Conservation (phyloP, 2,888 invertebrate species). For the Strigamia crassipes region DNA sequence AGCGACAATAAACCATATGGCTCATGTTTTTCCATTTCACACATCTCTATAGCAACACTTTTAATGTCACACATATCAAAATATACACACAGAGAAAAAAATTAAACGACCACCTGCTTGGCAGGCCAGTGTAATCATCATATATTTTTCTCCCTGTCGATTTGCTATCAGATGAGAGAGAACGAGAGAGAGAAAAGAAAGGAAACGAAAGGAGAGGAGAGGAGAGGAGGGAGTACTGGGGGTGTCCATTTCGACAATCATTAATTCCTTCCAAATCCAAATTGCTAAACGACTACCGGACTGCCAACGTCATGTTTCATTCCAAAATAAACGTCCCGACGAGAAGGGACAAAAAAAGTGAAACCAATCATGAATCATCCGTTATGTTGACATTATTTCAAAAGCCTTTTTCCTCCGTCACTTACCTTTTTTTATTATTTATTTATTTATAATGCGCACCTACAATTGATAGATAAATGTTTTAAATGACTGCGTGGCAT, state of each 20-base stretch:
- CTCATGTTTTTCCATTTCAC: constrained; percentile 12
- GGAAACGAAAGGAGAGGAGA: too few species aligned
- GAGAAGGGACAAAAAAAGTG: too few species aligned
- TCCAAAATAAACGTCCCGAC: not conserved
- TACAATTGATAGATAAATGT: constrained; percentile 20
- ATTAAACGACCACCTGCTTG: constrained; percentile 20
- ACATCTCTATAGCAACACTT: constrained; percentile 24
- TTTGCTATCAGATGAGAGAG: not conserved
- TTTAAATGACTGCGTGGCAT: constrained; percentile 13
- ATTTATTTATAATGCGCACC: constrained; percentile 27
- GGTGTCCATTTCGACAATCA: not conserved
- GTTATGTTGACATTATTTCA: constrained; percentile 13
- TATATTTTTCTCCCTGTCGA: constrained; percentile 25
- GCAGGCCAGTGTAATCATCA: constrained; percentile 22
- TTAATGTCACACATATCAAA: constrained; percentile 32
- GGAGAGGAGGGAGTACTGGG: not conserved
- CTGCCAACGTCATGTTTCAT: not conserved
- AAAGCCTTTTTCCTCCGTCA: constrained; percentile 23
- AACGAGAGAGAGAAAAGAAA: not conserved
- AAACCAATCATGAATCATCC: constrained; percentile 18
- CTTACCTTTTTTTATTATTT: not conserved
- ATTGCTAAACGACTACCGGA: not conserved
- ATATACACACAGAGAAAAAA: not conserved
- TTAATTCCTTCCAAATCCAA: constrained; percentile 21
- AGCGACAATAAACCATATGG: constrained; percentile 21